Evolutionary conservation across 2,113 vertebrate genomes (phyloP).

Genomic region (Romanogobio albipinnatus): DNA sequence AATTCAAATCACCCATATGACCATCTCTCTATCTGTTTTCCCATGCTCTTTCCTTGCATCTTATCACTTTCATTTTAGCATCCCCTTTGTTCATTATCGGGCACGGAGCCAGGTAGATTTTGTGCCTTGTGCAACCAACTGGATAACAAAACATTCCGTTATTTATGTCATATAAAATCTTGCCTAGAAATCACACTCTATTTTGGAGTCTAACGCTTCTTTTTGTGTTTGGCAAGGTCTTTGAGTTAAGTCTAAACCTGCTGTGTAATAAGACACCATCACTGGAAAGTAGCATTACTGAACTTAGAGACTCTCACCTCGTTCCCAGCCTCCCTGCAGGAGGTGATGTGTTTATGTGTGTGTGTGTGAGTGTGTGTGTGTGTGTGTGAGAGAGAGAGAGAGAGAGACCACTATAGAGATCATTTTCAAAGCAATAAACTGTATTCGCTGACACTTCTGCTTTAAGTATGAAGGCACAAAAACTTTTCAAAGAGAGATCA

Average conservation of each 20-base stretch:
- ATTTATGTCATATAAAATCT: slow-evolving; percentile 59
- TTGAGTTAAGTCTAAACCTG: slow-evolving; percentile 55
- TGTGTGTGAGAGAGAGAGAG: slow-evolving; percentile 17
- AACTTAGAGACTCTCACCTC: slow-evolving; percentile 64
- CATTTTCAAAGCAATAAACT: slow-evolving; percentile 61
- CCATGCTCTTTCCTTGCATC: slow-evolving; percentile 22
- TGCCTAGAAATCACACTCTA: slow-evolving; percentile 35
- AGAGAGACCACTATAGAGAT: slow-evolving; percentile 54
- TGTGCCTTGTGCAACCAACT: slow-evolving; percentile 53
- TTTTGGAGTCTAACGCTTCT: slow-evolving; percentile 44
- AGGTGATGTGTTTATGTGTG: slow-evolving; percentile 11
- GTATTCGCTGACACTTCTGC: slow-evolving; percentile 55
- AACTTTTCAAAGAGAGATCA: slow-evolving; percentile 50
- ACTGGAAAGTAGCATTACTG: slow-evolving; percentile 57
- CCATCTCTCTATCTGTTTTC: slow-evolving; percentile 31
- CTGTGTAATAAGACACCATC: slow-evolving; percentile 60
- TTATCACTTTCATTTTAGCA: slow-evolving; percentile 23
- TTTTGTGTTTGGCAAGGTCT: slow-evolving; percentile 51
- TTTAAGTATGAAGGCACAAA: slow-evolving; percentile 61
- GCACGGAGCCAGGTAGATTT: slow-evolving; percentile 14
- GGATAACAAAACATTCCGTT: slow-evolving; percentile 50
- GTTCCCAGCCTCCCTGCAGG: slow-evolving; percentile 39
- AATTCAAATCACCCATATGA: slow-evolving; percentile 46
- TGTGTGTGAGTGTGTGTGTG: slow-evolving; percentile 17
- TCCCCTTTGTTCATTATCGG: slow-evolving; percentile 30